A percentile compares a stretch with the other conserved stretches of the same genome.
Conservation (phyloP, 2,888 invertebrate species). For the Pemphredon lugubris region DNA sequence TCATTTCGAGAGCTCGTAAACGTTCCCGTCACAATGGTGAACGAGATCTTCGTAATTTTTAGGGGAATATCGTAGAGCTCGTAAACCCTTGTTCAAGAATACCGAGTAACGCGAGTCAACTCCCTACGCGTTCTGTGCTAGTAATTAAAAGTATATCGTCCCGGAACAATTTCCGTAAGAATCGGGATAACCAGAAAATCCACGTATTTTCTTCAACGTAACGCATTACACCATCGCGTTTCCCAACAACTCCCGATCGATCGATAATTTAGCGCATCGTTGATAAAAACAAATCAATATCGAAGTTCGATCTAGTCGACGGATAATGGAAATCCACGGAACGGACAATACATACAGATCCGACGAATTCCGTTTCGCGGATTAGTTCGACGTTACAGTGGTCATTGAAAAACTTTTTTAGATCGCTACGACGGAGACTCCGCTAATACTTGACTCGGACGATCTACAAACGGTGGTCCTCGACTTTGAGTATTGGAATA, state of each 20-base stretch:
- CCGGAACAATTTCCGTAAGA: background rate
- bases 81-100: constrained; percentile 54
- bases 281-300: background rate
- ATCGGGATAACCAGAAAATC: too few relatives aligned
- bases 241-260: background rate
- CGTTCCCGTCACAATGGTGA: constrained; percentile 50
- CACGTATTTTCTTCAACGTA: too few relatives aligned
- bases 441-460: too few relatives aligned
- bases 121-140: background rate
- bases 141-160: constrained; percentile 8
- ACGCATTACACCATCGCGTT: background rate
- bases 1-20: constrained; percentile 68
- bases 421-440: background rate
- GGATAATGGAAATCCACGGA: background rate
- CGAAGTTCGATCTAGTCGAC: background rate
- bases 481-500: background rate
- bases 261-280: background rate
- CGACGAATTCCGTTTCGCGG: background rate
- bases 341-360: background rate
- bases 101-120: constrained; percentile 37
- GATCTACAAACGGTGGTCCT: background rate
- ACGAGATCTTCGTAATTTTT: constrained; percentile 61
- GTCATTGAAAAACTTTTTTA: constrained; percentile 1
- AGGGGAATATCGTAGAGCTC: constrained; percentile 66
- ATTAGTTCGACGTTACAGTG: background rate